Conservation (phyloP, 2,888 invertebrate species). For the Agonopterix alstromeriana region DNA sequence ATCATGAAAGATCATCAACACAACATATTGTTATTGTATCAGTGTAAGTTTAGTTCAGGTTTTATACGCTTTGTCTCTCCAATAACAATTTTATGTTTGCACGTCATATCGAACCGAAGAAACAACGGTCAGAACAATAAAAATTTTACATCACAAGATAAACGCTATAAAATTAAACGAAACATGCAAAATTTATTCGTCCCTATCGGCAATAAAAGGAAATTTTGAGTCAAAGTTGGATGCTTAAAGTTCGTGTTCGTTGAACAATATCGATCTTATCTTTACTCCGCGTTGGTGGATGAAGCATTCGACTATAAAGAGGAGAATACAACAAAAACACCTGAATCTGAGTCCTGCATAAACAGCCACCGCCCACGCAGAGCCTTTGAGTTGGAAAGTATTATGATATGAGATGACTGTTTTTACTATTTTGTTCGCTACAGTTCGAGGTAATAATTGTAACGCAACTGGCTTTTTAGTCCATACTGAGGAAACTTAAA, state of each 20-base stretch:
- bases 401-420: background rate
- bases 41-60: no score
- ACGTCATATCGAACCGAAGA: no score
- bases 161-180: background rate
- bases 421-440: no score
- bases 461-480: no score
- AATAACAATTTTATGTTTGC: no score
- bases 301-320: slow-evolving; percentile 21
- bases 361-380: slow-evolving; percentile 8
- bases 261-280: slow-evolving; percentile 31
- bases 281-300: slow-evolving; percentile 11
- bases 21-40: no score
- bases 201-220: slow-evolving; percentile 1
- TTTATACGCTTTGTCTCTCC: no score
- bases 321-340: slow-evolving; percentile 22
- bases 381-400: slow-evolving; percentile 6
- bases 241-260: slow-evolving; percentile 17
- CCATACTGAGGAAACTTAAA: no score
- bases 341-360: slow-evolving; percentile 12
- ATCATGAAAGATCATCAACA: no score
- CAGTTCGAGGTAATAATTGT: no score
- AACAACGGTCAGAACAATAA: no score
- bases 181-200: slow-evolving; percentile 1
- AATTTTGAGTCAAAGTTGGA: slow-evolving; percentile 18
- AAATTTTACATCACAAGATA: no score